Percentiles rank a stretch among this genome's conserved stretches.
These are phyloP conservation scores for Oligia latruncula DNA, from an alignment of 2,888 invertebrate species.

Conservation along the genomic window DNA sequence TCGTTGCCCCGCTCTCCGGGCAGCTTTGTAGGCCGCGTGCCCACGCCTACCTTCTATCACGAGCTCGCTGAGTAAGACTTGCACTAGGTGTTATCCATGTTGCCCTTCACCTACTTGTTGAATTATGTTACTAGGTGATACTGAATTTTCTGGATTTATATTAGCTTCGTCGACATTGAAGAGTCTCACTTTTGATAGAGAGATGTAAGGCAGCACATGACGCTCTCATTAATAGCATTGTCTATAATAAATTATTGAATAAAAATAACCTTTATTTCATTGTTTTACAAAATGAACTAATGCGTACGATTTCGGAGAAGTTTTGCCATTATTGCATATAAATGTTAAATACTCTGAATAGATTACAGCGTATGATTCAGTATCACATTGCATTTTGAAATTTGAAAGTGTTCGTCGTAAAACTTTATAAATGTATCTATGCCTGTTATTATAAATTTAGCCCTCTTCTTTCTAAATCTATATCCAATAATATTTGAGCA, in stretches of 20 bases:
- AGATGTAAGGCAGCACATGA: not conserved
- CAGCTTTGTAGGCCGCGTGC: conserved; percentile 87
- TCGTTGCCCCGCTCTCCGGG: conserved; percentile 83
- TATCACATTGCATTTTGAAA: conserved; percentile 62
- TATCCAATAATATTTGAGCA: conserved; percentile 53
- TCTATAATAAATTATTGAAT: not conserved
- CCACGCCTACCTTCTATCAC: conserved; percentile 88
- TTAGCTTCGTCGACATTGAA: not conserved
- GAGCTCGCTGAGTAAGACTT: conserved; percentile 86
- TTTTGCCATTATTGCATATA: not conserved
- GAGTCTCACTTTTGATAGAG: not conserved
- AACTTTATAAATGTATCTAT: conserved; percentile 27
- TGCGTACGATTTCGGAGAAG: not conserved
- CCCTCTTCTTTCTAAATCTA: conserved; percentile 35
- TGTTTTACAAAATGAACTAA: not conserved
- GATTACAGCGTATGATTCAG: conserved; percentile 56
- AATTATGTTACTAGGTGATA: conserved; percentile 64
- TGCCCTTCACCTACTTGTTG: conserved; percentile 71
- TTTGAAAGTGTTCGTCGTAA: conserved; percentile 33
- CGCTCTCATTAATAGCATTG: not conserved
- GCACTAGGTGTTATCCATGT: conserved; percentile 76
- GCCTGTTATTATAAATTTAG: conserved; percentile 46
- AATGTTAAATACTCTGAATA: not conserved
- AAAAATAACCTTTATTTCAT: too few species aligned
- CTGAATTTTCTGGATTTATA: conserved; percentile 60